Evolutionary conservation across 2,797 vertebrate genomes (phyloP), one percentile per base, ranked within the genome.

Genomic region (Sarcophilus harrisii): DNA sequence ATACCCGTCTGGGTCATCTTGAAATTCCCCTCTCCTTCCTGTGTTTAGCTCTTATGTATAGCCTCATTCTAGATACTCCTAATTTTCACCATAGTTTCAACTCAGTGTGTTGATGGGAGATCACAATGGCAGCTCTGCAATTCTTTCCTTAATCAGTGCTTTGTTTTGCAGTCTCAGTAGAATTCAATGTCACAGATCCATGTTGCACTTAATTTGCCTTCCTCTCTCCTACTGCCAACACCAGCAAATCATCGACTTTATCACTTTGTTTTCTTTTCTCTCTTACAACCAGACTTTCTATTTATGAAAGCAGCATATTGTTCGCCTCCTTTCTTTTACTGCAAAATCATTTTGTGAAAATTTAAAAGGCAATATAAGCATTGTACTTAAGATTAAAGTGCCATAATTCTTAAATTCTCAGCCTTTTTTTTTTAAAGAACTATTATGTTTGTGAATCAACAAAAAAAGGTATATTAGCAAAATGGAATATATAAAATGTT

Each of bases 281-380:
- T 0, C 54, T 4, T 32, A 4, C n/a, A 11, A 14, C 87, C 87
- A 89, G 13, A 11, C 54, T 59, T 94, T 90, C 52, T 29, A 1
- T 81, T 32, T 58, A 49, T 92, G 1, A 18, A 49, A 93, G 5
- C 13, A 81, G n/a, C 0, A 91, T 55, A 94, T 59, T 91, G 5
- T 60, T 81, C 93, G 57, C 58, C 66, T 58, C 5, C 57, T 94
- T 96, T 52, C 14, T 9, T 93, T 30, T 18, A n/a, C 45, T 96
- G 11, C 92, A 38, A 5, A 49, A 21, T 73, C 32, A 94, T 87
- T 96, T 94, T 73, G 5, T 93, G 58, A 59, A 3, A 12, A 52
- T 58, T 73, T 94, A 91, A 0, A 45, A 93, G 87, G 4, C 13
- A 32, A 55, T 24, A 21, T 38, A 38, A 38, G n/a, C 0, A n/a